A percentile compares a stretch with the other conserved stretches of the same genome.
These are phyloP conservation scores for Apoda limacodes DNA, from an alignment of 2,888 invertebrate genomes.

Conservation along the genomic window DNA sequence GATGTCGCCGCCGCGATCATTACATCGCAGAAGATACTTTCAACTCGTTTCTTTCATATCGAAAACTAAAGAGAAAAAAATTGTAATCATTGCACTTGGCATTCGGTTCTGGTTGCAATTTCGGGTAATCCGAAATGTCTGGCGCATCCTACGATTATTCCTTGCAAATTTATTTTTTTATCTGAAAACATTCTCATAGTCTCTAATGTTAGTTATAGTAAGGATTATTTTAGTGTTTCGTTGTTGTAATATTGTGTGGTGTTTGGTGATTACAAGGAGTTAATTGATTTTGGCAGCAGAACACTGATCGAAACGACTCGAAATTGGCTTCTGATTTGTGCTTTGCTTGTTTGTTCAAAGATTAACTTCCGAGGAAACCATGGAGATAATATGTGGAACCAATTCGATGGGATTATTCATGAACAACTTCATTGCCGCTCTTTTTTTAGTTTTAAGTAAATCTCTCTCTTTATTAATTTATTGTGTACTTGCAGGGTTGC, in stretches of 20 bases:
- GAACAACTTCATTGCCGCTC: too few relatives aligned
- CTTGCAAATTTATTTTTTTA: constrained; percentile 21
- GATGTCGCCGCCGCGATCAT: constrained; percentile 57
- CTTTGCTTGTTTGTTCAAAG: constrained; percentile 35
- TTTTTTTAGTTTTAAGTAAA: too few relatives aligned
- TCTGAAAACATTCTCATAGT: neutral
- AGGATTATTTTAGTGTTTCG: constrained; percentile 15
- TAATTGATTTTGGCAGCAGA: constrained; percentile 60
- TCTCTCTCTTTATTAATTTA: too few relatives aligned
- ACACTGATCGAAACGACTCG: constrained; percentile 38
- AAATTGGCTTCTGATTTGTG: constrained; percentile 36
- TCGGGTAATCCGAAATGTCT: constrained; percentile 49
- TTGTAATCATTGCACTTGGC: constrained; percentile 37
- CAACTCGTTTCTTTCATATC: constrained; percentile 46
- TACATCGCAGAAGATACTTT: constrained; percentile 50
- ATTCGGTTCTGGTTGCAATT: constrained; percentile 52
- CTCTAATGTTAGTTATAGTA: constrained; percentile 10
- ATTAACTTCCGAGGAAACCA: too few relatives aligned
- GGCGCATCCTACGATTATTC: constrained; percentile 44
- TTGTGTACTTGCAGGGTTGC: too few relatives aligned
- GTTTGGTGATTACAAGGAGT: constrained; percentile 40
- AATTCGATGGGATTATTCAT: too few relatives aligned
- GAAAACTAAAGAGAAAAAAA: constrained; percentile 53
- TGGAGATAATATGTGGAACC: too few relatives aligned
- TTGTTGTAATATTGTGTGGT: constrained; percentile 14